Evolutionary conservation across 2,797 vertebrate species (phyloP).

Genomic region (Danio choprae): DNA sequence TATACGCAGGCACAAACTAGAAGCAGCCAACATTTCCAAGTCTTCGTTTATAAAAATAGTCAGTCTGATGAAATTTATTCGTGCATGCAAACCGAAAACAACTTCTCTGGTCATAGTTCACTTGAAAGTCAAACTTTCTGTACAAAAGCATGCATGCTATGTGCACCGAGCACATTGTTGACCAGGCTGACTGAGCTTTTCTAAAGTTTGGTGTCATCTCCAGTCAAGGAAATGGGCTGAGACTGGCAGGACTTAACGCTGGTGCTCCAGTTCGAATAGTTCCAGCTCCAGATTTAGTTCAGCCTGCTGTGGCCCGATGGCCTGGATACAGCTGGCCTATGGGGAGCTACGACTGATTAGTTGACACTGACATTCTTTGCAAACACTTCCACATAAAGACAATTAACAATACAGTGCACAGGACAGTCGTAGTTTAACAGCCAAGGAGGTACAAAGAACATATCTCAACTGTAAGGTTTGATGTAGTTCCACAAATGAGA

Average conservation of each 20-base stretch:
- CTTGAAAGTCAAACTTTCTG: slow-evolving; percentile 3
- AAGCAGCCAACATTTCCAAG: slow-evolving; percentile 3
- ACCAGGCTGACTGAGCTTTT: background rate
- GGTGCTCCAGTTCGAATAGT: slow-evolving; percentile 53
- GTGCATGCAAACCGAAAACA: background rate
- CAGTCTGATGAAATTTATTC: slow-evolving; percentile 11
- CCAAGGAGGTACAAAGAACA: background rate
- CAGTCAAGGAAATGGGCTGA: slow-evolving; percentile 16
- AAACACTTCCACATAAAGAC: background rate
- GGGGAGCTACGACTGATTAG: slow-evolving; percentile 27
- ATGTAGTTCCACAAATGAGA: background rate
- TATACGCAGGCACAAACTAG: background rate
- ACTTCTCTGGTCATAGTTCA: background rate
- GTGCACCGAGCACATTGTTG: slow-evolving; percentile 19
- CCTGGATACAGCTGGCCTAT: slow-evolving; percentile 62
- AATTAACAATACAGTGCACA: too few species aligned
- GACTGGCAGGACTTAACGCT: slow-evolving; percentile 30
- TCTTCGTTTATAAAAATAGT: slow-evolving; percentile 6
- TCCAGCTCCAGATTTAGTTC: slow-evolving; percentile 53
- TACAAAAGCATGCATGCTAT: slow-evolving; percentile 27
- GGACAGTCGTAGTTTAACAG: background rate
- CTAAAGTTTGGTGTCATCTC: slow-evolving; percentile 10
- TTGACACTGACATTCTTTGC: slow-evolving; percentile 10
- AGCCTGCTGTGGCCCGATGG: slow-evolving; percentile 55
- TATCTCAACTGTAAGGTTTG: background rate